Conservation (phyloP, 2,113 vertebrate genomes). For the Orientallactaga bullata region DNA sequence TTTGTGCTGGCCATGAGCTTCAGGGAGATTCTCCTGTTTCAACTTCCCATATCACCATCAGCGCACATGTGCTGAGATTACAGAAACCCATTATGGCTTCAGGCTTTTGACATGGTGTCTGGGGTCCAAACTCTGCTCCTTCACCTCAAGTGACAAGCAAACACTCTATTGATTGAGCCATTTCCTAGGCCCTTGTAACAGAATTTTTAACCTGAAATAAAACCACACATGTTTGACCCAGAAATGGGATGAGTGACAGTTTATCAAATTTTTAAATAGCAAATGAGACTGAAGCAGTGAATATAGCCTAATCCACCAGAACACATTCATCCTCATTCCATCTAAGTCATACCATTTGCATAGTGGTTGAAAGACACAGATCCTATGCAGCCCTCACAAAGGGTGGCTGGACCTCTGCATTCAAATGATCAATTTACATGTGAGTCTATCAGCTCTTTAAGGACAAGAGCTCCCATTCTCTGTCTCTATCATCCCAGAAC, state of each 20-base stretch:
- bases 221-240: not conserved
- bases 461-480: not conserved
- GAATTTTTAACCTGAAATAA: not conserved
- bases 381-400: not conserved
- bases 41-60: too few relatives aligned
- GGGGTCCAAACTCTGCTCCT: too few relatives aligned
- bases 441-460: not conserved
- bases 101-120: too few relatives aligned
- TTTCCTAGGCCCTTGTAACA: not conserved
- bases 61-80: too few relatives aligned
- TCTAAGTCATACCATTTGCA: not conserved
- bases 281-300: not conserved
- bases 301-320: too few relatives aligned
- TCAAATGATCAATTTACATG: not conserved
- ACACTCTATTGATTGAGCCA: too few relatives aligned
- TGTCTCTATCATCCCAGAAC: not conserved
- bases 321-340: accelerated
- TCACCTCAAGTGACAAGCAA: too few relatives aligned
- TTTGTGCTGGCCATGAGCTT: too few relatives aligned
- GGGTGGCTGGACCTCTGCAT: accelerated
- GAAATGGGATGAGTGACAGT: not conserved
- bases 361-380: not conserved
- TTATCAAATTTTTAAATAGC: not conserved
- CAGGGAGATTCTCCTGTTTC: too few relatives aligned
- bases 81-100: too few relatives aligned